A percentile compares a stretch with the other conserved stretches of the same genome.
These are phyloP conservation scores for Thryonomys swinderianus DNA, from an alignment of 2,113 vertebrate species.

Conservation along the genomic window DNA sequence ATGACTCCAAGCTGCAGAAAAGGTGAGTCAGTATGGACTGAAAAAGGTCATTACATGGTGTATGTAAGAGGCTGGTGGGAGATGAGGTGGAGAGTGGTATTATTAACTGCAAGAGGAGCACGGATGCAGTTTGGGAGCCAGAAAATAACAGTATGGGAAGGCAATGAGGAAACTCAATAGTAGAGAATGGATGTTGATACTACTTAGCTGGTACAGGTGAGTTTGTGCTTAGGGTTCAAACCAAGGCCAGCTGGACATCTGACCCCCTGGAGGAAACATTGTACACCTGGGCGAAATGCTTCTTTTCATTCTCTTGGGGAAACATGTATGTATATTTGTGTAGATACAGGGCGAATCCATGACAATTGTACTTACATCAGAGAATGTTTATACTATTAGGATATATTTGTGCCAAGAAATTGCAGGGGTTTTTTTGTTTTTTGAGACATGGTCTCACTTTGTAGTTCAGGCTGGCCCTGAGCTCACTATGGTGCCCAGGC, in stretches of 20 bases:
- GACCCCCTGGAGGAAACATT: not conserved
- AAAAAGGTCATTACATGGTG: not conserved
- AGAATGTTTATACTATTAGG: not conserved
- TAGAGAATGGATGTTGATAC: not conserved
- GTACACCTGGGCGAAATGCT: not conserved
- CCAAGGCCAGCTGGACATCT: not conserved
- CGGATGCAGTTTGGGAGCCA: not conserved
- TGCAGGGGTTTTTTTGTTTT: too few species aligned
- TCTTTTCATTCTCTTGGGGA: not conserved
- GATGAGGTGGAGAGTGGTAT: not conserved
- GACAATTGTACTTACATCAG: not conserved
- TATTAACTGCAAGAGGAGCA: not conserved
- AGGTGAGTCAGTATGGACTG: not conserved
- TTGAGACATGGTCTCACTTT: too few species aligned
- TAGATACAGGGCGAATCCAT: not conserved
- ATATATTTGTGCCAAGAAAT: not conserved
- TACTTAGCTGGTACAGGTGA: not conserved
- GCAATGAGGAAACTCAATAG: not conserved
- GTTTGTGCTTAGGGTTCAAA: not conserved
- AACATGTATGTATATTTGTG: not conserved
- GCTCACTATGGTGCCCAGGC: too few species aligned
- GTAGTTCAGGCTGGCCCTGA: too few species aligned
- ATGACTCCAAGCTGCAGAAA: not conserved
- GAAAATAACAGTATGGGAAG: not conserved
- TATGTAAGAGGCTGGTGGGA: not conserved